Evolutionary conservation across 2,797 vertebrate genomes (phyloP).

Genomic region (Bovichtus variegatus): DNA sequence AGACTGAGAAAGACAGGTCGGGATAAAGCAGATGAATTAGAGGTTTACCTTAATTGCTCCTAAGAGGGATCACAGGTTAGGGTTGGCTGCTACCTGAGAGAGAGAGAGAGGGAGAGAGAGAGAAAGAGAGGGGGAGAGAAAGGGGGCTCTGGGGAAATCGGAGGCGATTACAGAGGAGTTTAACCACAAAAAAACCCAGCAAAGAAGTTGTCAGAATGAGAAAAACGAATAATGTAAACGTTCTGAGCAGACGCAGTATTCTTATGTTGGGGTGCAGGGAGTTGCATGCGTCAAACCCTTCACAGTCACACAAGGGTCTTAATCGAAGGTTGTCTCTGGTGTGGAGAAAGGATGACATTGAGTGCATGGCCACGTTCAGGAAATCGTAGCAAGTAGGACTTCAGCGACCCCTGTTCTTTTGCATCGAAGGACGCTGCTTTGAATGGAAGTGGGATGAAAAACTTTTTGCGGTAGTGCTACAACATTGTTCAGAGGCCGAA

Average conservation of each 20-base stretch:
- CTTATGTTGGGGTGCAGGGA: neutral
- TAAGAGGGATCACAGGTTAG: conserved; percentile 64
- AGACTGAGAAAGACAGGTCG: conserved; percentile 57
- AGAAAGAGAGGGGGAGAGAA: too few species aligned
- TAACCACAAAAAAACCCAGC: conserved; percentile 3
- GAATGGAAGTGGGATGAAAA: conserved; percentile 76
- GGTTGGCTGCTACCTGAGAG: conserved; percentile 47
- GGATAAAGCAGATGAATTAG: conserved; percentile 75
- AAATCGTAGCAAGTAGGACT: conserved; percentile 56
- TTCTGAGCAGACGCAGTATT: conserved; percentile 3
- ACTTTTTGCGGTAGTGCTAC: conserved; percentile 66
- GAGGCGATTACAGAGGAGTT: conserved; percentile 41
- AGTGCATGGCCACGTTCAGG: conserved; percentile 60
- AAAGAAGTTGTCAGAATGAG: neutral
- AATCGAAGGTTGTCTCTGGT: conserved; percentile 50
- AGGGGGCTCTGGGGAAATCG: conserved; percentile 10
- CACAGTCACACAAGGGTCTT: conserved; percentile 12
- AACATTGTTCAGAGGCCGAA: conserved; percentile 77
- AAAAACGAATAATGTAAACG: conserved; percentile 10
- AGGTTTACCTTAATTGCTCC: conserved; percentile 74
- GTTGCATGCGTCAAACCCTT: neutral
- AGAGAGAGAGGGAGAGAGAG: neutral
- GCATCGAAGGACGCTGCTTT: conserved; percentile 65
- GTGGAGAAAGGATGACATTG: conserved; percentile 58
- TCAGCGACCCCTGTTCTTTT: conserved; percentile 43